A percentile compares a stretch with the other conserved stretches of the same genome.
Conservation (phyloP, 1,140 invertebrate species). For the Ephestia elutella region DNA sequence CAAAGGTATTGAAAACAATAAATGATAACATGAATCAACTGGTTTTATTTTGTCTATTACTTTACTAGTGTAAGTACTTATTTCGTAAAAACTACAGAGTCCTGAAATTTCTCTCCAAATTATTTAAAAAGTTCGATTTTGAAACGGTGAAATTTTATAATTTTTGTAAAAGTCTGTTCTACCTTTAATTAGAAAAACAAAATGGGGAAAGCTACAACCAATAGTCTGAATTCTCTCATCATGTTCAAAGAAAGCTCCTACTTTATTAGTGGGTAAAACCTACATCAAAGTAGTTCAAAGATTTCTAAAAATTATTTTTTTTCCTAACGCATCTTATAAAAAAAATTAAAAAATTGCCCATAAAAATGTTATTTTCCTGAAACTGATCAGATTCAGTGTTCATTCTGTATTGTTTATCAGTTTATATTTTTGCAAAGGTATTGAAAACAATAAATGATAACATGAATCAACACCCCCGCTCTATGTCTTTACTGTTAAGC, state of each 20-base stretch:
- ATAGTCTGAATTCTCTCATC: slow-evolving; percentile 26
- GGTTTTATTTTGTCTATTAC: slow-evolving; percentile 26
- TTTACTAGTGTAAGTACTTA: no score
- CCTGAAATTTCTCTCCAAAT: no score
- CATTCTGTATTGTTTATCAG: slow-evolving; percentile 58
- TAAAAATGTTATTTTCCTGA: slow-evolving; percentile 32
- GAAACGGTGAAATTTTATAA: no score
- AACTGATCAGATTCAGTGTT: slow-evolving; percentile 47
- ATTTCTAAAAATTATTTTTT: slow-evolving; percentile 62
- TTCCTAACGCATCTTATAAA: slow-evolving; percentile 49
- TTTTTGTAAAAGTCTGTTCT: no score
- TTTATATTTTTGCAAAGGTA: slow-evolving; percentile 63
- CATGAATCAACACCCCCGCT: slow-evolving; percentile 35
- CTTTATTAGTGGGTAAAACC: slow-evolving; percentile 44
- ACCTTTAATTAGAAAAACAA: no score
- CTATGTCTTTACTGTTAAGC: no score
- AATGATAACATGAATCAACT: slow-evolving; percentile 39
- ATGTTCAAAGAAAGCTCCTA: slow-evolving; percentile 55
- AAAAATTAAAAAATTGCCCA: slow-evolving; percentile 52
- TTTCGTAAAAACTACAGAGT: no score
- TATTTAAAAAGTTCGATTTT: no score
- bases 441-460: slow-evolving; percentile 57
- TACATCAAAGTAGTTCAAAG: slow-evolving; percentile 53
- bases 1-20: slow-evolving; percentile 68
- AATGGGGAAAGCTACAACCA: background rate